Evolutionary conservation across 92 coral and sea anemone genomes (phyloP).

Genomic region (Anthopleura xanthogrammica): DNA sequence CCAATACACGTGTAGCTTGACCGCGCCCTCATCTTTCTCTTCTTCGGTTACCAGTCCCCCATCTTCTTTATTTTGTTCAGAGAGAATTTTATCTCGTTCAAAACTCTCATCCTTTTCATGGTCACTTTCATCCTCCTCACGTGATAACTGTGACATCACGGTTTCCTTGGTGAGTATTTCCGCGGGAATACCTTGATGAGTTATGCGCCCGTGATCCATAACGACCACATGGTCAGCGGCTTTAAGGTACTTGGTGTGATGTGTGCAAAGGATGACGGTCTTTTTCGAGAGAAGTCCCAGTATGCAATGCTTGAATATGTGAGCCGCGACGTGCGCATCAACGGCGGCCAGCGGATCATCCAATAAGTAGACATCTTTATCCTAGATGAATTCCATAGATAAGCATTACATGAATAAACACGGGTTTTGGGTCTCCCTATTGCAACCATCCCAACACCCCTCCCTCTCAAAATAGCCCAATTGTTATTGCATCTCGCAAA

Average conservation of each 20-base stretch:
- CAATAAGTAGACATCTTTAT: slow-evolving; percentile 86
- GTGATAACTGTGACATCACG: slow-evolving; percentile 56
- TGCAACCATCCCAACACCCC: no score
- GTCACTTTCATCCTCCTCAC: slow-evolving; percentile 35
- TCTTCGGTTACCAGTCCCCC: slow-evolving; percentile 83
- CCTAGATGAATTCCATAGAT: slow-evolving; percentile 36
- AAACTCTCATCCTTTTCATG: slow-evolving; percentile 15
- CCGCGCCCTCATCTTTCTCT: slow-evolving; percentile 94
- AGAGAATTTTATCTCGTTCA: slow-evolving; percentile 34
- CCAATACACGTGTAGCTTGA: slow-evolving; percentile 91
- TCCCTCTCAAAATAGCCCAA: neutral
- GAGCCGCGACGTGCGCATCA: slow-evolving; percentile 94
- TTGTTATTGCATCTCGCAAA: neutral
- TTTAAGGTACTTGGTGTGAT: slow-evolving; percentile 80
- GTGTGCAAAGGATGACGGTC: slow-evolving; percentile 98
- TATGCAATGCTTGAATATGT: slow-evolving; percentile 93
- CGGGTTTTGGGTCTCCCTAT: neutral
- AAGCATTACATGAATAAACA: neutral
- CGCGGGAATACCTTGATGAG: slow-evolving; percentile 73
- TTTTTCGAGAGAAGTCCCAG: slow-evolving; percentile 86
- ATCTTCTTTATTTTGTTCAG: slow-evolving; percentile 40
- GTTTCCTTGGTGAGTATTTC: slow-evolving; percentile 57
- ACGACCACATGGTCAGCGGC: slow-evolving; percentile 88
- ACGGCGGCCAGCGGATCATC: slow-evolving; percentile 98
- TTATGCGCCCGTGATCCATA: slow-evolving; percentile 72